These are phyloP conservation scores for Rhynchopsitta pachyrhyncha DNA, from an alignment of 2,113 vertebrate species.

Conservation along the genomic window DNA sequence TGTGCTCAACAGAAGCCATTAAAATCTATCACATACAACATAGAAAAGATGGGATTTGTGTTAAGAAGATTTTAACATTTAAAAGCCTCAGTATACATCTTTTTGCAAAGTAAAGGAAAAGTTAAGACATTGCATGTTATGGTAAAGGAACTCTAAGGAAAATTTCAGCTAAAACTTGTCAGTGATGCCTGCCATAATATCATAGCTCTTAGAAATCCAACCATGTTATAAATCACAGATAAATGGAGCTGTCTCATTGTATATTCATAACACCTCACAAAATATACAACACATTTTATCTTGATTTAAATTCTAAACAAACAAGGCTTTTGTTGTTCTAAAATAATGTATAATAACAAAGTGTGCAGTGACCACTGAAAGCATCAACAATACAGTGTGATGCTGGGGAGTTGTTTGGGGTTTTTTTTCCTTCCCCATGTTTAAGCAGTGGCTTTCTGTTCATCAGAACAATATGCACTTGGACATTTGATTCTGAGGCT, in stretches of 20 bases:
- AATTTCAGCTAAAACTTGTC: background rate
- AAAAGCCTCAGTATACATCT: background rate
- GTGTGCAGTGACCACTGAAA: background rate
- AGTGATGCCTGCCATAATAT: background rate
- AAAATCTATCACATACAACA: slow-evolving; percentile 11
- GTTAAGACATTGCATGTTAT: background rate
- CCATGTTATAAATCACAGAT: background rate
- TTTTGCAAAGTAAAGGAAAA: slow-evolving; percentile 27
- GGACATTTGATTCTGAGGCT: background rate
- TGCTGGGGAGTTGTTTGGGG: background rate
- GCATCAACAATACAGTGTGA: background rate
- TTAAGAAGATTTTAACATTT: slow-evolving; percentile 33
- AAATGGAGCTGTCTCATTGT: background rate
- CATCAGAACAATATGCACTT: background rate
- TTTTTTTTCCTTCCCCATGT: background rate
- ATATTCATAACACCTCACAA: background rate
- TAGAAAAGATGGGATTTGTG: slow-evolving; percentile 9
- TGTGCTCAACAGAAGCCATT: slow-evolving; percentile 1
- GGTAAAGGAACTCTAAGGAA: background rate
- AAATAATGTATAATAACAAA: background rate
- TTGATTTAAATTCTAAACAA: background rate
- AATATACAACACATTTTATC: background rate
- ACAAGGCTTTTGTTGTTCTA: background rate
- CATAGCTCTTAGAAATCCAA: background rate
- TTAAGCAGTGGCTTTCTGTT: background rate